These are phyloP conservation scores for Hipparchia semele DNA, from an alignment of 2,888 invertebrate species.

Conservation along the genomic window DNA sequence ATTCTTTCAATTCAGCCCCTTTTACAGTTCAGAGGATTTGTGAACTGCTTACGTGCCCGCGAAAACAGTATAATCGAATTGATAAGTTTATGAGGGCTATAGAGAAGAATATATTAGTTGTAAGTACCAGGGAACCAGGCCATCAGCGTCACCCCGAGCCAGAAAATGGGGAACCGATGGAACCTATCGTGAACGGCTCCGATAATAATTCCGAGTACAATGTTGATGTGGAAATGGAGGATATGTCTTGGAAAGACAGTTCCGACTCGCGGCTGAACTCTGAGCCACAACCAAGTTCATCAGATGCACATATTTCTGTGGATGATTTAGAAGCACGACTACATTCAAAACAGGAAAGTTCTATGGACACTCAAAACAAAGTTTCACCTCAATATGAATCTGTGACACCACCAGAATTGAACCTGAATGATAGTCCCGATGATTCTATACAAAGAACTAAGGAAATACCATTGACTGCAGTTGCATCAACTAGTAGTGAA, in stretches of 20 bases:
- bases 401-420: slow-evolving; percentile 63
- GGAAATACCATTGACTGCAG: slow-evolving; percentile 37
- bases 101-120: slow-evolving; percentile 96
- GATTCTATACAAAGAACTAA: slow-evolving; percentile 33
- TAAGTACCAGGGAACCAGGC: slow-evolving; percentile 89
- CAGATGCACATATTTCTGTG: slow-evolving; percentile 69
- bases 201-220: slow-evolving; percentile 81
- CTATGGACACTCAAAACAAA: slow-evolving; percentile 63
- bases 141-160: slow-evolving; percentile 83
- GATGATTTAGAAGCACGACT: slow-evolving; percentile 71
- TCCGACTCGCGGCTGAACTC: slow-evolving; percentile 56
- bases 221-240: slow-evolving; percentile 82
- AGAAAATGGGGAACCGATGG: slow-evolving; percentile 86
- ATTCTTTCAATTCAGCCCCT: slow-evolving; percentile 94
- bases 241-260: slow-evolving; percentile 77
- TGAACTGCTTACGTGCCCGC: slow-evolving; percentile 95
- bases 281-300: slow-evolving; percentile 72
- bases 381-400: slow-evolving; percentile 58
- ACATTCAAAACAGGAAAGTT: slow-evolving; percentile 74
- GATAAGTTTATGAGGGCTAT: slow-evolving; percentile 99
- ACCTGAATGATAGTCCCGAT: slow-evolving; percentile 46
- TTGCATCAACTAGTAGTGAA: slow-evolving; percentile 45
- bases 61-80: slow-evolving; percentile 96
- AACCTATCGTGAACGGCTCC: slow-evolving; percentile 84
- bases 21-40: slow-evolving; percentile 98